These are phyloP conservation scores for Danaus melanippus DNA, from an alignment of 1,140 invertebrate genomes.

Conservation along the genomic window DNA sequence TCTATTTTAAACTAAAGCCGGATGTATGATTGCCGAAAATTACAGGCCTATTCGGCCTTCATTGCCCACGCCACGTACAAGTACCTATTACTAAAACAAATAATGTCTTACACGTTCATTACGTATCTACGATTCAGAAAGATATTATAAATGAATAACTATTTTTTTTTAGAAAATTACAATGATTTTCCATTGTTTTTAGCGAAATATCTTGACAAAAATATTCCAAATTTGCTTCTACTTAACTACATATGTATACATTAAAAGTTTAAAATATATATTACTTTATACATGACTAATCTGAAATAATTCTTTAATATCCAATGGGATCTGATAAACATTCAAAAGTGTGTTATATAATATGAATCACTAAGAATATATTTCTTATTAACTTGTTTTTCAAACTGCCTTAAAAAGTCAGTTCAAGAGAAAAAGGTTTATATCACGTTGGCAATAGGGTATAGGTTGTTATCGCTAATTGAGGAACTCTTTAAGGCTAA, in stretches of 20 bases:
- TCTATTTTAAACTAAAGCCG: conserved; percentile 5
- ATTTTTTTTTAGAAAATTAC: no score
- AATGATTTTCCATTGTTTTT: no score
- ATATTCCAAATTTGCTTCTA: no score
- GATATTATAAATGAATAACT: no score
- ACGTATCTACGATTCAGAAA: not conserved
- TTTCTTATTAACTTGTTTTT: not conserved
- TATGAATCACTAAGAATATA: not conserved
- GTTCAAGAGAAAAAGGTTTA: conserved; percentile 23
- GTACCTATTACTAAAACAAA: conserved; percentile 19
- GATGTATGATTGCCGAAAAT: conserved; percentile 15
- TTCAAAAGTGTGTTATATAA: no score
- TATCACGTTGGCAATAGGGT: conserved; percentile 29
- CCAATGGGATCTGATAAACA: no score
- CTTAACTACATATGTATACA: no score
- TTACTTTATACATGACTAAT: no score
- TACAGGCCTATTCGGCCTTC: conserved; percentile 8
- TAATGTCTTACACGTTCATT: conserved; percentile 14
- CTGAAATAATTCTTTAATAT: no score
- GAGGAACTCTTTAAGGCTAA: conserved; percentile 52
- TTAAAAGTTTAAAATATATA: no score
- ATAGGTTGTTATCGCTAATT: conserved; percentile 40
- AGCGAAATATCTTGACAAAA: no score
- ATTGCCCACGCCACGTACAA: conserved; percentile 1
- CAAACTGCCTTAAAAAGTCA: not conserved